These are phyloP conservation scores for Melanerpes aurifrons DNA, from an alignment of 2,113 vertebrate genomes.

Conservation along the genomic window DNA sequence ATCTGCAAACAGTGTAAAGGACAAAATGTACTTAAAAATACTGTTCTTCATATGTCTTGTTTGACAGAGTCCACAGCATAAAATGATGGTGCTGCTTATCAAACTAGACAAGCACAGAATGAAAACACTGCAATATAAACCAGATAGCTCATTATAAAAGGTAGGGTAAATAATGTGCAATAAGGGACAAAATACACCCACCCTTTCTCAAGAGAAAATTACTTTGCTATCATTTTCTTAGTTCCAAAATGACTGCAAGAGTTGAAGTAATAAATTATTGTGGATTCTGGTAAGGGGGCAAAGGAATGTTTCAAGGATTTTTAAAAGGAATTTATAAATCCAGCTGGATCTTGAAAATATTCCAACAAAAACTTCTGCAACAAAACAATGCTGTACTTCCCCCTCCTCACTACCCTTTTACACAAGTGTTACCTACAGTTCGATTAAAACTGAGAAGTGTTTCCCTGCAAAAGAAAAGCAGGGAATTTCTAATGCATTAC, in stretches of 20 bases:
- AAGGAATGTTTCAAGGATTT: not conserved
- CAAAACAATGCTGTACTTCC: not conserved
- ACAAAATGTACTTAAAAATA: constrained; percentile 1
- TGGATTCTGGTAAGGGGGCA: not conserved
- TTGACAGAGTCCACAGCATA: constrained; percentile 25
- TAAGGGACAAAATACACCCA: not conserved
- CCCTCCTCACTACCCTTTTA: not conserved
- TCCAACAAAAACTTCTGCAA: not conserved
- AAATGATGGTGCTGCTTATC: not conserved
- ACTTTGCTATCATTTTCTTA: not conserved
- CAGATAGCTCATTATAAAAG: constrained; percentile 25
- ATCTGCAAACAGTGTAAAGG: not conserved
- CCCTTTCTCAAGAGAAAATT: not conserved
- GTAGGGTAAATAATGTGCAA: not conserved
- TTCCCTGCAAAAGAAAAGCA: not conserved
- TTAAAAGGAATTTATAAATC: not conserved
- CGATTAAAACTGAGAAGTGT: not conserved
- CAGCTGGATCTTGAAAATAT: not conserved
- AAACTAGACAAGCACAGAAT: constrained; percentile 31
- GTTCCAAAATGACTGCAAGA: not conserved
- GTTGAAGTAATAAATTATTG: not conserved
- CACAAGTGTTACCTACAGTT: not conserved
- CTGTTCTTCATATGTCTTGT: not conserved
- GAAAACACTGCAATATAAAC: not conserved
- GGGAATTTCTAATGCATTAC: not conserved